These are phyloP conservation scores for Volucella zonaria DNA, from an alignment of 2,888 invertebrate species.

Conservation along the genomic window DNA sequence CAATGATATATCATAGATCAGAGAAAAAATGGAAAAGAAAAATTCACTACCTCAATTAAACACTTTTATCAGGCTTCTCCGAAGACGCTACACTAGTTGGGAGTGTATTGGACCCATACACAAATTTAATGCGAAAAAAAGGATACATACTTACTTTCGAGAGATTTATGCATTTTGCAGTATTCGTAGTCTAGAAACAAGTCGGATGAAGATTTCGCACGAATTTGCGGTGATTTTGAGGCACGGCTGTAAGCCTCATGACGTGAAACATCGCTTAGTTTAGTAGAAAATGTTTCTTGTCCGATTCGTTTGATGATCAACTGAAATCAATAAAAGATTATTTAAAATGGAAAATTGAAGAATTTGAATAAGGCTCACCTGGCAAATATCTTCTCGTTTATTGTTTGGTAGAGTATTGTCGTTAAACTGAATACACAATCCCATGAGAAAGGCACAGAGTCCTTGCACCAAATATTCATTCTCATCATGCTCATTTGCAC, in stretches of 20 bases:
- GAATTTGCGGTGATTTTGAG: conserved; percentile 95
- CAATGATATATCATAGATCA: no score
- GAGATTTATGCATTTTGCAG: conserved; percentile 93
- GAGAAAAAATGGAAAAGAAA: no score
- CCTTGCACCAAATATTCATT: conserved; percentile 94
- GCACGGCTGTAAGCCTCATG: conserved; percentile 96
- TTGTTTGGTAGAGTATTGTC: conserved; percentile 91
- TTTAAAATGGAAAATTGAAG: not conserved
- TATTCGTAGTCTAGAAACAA: conserved; percentile 97
- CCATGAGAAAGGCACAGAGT: conserved; percentile 95
- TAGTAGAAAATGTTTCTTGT: conserved; percentile 92
- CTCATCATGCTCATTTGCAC: conserved; percentile 94
- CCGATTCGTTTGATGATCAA: conserved; percentile 95
- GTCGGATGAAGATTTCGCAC: conserved; percentile 89
- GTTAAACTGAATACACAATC: conserved; percentile 94
- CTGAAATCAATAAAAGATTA: conserved; percentile 68
- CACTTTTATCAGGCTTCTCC: no score
- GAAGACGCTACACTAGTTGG: no score
- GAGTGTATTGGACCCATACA: conserved; percentile 14
- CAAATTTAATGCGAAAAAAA: conserved; percentile 2
- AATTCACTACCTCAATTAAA: no score
- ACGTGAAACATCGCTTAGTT: conserved; percentile 92
- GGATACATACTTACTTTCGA: conserved; percentile 85
- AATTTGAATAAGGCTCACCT: conserved; percentile 57
- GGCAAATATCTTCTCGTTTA: conserved; percentile 90